Evolutionary conservation across 2,113 vertebrate species (phyloP), one percentile per base, ranked within the genome.

Genomic region (Sula dactylatra): DNA sequence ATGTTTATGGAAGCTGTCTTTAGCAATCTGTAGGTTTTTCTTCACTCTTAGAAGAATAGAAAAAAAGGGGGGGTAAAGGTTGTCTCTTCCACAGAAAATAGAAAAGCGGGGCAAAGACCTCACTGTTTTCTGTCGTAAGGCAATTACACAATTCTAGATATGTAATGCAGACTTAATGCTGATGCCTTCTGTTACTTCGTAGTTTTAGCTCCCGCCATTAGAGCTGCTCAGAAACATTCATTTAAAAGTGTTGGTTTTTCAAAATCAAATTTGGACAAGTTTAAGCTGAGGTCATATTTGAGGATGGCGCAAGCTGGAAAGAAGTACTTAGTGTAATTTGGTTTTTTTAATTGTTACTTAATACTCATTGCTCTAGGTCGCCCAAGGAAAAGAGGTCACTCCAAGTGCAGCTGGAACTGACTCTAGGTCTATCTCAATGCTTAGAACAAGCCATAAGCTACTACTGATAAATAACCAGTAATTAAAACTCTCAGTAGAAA

Each of bases 61-160:
- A 11, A 65, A 64, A 34, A 54, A 9, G 3, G 4, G 6, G 18
- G 4, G 1, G 4, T 2, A 1, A 4, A 55, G 4, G 4, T 52
- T 62, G 32, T 50, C 7, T 73, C 25, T 69, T 52, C 47, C 64
- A 36, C 12, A 32, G 24, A 38, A 92, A 59, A 6, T n/a, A 76
- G 14, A 64, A 58, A 72, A 73, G 2, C 7, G 29, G 19, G 24
- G 10, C 18, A 55, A 79, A 88, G 52, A 16, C 71, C 29, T 84
- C 12, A 2, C 25, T 47, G 20, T 20, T 73, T 82, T 56, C 42
- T 70, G 26, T 71, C 18, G 5, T 52, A 62, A 82, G 26, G 70
- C 55, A 88, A 32, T 67, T 67, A 61, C 86, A 29, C 24, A 66
- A 59, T 79, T 65, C 32, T n/a, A 66, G 36, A 50, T 73, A 52